These are phyloP conservation scores for Notoglanidium macrostoma DNA, from an alignment of 2,797 vertebrate genomes.

Conservation along the genomic window DNA sequence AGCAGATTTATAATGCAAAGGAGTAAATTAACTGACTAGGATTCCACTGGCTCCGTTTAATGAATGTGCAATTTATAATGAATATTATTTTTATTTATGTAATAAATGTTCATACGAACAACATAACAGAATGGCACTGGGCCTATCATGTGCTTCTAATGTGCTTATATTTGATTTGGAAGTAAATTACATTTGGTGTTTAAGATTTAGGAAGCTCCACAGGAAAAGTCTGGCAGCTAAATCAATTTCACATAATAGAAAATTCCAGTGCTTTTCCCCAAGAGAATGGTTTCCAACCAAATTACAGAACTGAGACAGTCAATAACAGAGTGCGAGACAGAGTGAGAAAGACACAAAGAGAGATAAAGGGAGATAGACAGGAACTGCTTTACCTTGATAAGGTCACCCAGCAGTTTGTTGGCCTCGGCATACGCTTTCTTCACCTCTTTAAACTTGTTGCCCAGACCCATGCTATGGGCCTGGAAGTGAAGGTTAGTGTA, in stretches of 20 bases:
- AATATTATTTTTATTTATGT: slow-evolving; percentile 19
- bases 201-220: slow-evolving; percentile 35
- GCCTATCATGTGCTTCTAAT: slow-evolving; percentile 20
- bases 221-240: slow-evolving; percentile 32
- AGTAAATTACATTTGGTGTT: slow-evolving; percentile 27
- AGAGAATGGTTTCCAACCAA: slow-evolving; percentile 19
- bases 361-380: not conserved
- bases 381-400: slow-evolving; percentile 85
- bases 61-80: slow-evolving; percentile 22
- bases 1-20: slow-evolving; percentile 4
- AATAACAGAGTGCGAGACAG: slow-evolving; percentile 15
- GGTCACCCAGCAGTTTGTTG: slow-evolving; percentile 94
- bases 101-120: slow-evolving; percentile 22
- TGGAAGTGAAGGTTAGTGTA: slow-evolving; percentile 97
- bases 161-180: slow-evolving; percentile 21
- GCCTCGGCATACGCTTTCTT: slow-evolving; percentile 92
- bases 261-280: slow-evolving; percentile 20
- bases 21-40: not conserved
- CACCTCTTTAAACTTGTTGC: slow-evolving; percentile 95
- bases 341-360: slow-evolving; percentile 9
- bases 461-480: slow-evolving; percentile 97
- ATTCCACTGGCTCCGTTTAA: slow-evolving; percentile 15
- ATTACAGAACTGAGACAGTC: slow-evolving; percentile 22
- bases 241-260: slow-evolving; percentile 40
- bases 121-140: not conserved